phyloP scores from a whole-genome alignment of 2,113 vertebrate species.

The Poeciliopsis prolifica region DNA sequence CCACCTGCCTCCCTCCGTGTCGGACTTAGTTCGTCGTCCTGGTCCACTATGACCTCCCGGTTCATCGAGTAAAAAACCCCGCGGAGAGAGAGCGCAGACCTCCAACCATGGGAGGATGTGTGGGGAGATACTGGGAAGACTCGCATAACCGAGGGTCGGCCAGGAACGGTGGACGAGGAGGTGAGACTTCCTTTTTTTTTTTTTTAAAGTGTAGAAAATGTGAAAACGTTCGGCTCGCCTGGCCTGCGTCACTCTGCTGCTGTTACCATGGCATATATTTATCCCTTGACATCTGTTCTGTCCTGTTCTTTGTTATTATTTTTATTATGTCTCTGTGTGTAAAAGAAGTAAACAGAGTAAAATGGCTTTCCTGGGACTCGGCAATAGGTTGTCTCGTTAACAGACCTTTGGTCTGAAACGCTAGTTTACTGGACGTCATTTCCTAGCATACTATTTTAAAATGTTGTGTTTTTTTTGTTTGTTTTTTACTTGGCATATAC shows the following conservation, averaged over 20 bases:
- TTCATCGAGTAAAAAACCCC: constrained; percentile 54
- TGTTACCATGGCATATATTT: not conserved
- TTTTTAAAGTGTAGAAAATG: no score
- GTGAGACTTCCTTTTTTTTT: constrained; percentile 65
- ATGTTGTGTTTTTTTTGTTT: no score
- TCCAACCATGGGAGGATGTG: constrained; percentile 90
- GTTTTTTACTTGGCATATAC: not conserved
- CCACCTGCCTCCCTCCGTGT: constrained; percentile 4
- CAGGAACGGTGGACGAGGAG: constrained; percentile 82
- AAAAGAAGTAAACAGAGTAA: no score
- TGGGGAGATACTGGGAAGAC: constrained; percentile 90
- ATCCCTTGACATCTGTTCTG: not conserved
- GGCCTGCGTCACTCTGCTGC: not conserved
- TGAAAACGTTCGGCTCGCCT: not conserved
- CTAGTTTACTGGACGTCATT: no score
- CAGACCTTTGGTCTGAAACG: not conserved
- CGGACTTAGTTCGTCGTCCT: constrained; percentile 41
- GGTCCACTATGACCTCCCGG: constrained; percentile 52
- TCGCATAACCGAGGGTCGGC: constrained; percentile 78
- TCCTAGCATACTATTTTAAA: no score
- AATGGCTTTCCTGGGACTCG: no score
- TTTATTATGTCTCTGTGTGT: no score
- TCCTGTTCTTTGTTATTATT: no score
- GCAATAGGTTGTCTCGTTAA: not conserved
- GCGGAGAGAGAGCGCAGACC: constrained; percentile 55